Percentiles rank a stretch among this genome's conserved stretches.
These are phyloP conservation scores for Valencia hispanica DNA, from an alignment of 2,797 vertebrate species.

Conservation along the genomic window DNA sequence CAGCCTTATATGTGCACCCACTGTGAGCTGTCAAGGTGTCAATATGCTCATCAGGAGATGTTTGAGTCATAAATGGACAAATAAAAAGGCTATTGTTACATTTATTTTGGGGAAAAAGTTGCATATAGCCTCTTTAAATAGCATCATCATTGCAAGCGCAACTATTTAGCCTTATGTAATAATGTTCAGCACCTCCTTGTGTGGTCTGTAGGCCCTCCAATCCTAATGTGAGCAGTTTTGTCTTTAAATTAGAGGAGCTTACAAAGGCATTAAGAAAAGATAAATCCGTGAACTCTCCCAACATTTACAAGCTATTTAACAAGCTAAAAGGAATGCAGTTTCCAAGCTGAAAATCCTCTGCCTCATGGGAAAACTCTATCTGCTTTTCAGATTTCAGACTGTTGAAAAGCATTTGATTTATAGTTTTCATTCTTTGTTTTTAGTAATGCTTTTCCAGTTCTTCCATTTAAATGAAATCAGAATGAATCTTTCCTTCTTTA, in stretches of 20 bases:
- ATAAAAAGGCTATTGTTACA: too few species aligned
- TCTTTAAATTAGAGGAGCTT: constrained; percentile 11
- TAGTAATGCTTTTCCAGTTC: constrained; percentile 15
- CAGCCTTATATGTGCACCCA: too few species aligned
- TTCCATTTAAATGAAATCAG: neutral
- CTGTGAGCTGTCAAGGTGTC: too few species aligned
- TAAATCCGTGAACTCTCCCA: constrained; percentile 26
- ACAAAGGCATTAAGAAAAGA: constrained; percentile 22
- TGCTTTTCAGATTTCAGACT: constrained; percentile 49
- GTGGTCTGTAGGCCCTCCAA: constrained; percentile 24
- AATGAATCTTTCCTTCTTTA: neutral
- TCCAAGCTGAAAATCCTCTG: constrained; percentile 47
- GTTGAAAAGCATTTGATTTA: constrained; percentile 56
- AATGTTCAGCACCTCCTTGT: constrained; percentile 1
- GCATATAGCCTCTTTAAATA: too few species aligned
- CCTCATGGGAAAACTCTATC: constrained; percentile 40
- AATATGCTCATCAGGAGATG: too few species aligned
- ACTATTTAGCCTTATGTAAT: constrained; percentile 17
- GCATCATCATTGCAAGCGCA: constrained; percentile 34
- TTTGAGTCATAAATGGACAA: too few species aligned
- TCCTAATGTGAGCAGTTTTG: constrained; percentile 13
- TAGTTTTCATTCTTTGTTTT: constrained; percentile 14
- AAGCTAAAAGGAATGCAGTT: constrained; percentile 47
- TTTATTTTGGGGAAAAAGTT: too few species aligned
- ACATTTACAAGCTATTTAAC: constrained; percentile 44